phyloP scores from a whole-genome alignment of 1,140 invertebrate species.

The Glossosoma conforme region DNA sequence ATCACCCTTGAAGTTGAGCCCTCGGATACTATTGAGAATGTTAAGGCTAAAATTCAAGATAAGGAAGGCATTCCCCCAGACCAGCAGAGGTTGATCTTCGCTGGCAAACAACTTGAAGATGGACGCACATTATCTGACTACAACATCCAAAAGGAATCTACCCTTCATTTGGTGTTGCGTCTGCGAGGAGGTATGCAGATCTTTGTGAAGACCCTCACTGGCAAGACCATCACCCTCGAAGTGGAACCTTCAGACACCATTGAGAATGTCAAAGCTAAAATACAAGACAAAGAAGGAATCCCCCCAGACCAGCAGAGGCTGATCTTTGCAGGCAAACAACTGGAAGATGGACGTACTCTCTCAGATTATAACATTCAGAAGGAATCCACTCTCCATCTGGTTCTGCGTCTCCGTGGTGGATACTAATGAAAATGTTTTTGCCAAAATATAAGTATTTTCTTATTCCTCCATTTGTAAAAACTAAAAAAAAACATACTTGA shows the following conservation, averaged over 20 bases:
- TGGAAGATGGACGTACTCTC: constrained; percentile 76
- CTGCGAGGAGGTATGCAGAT: constrained; percentile 72
- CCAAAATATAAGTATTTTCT: too few species aligned
- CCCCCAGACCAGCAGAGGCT: too few species aligned
- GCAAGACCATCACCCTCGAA: constrained; percentile 69
- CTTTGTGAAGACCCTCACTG: constrained; percentile 66
- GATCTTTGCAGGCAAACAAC: constrained; percentile 76
- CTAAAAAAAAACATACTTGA: too few species aligned
- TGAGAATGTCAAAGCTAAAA: constrained; percentile 74
- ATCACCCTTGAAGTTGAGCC: constrained; percentile 69
- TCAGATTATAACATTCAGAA: constrained; percentile 80
- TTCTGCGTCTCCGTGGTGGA: constrained; percentile 62
- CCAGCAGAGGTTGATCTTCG: constrained; percentile 69
- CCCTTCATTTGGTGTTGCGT: constrained; percentile 73
- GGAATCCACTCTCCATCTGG: constrained; percentile 74
- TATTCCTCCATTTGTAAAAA: too few species aligned
- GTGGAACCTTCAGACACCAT: constrained; percentile 73
- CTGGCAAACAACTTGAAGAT: constrained; percentile 77
- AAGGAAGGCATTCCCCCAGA: constrained; percentile 66
- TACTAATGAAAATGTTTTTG: too few species aligned
- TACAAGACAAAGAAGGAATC: too few species aligned
- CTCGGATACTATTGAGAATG: constrained; percentile 72
- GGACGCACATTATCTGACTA: constrained; percentile 73
- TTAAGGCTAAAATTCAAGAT: constrained; percentile 75
- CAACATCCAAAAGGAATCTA: constrained; percentile 77